Base-by-base conservation (phyloP, 2,888 invertebrate genomes). In the Hofmannophila pseudospretella region DNA sequence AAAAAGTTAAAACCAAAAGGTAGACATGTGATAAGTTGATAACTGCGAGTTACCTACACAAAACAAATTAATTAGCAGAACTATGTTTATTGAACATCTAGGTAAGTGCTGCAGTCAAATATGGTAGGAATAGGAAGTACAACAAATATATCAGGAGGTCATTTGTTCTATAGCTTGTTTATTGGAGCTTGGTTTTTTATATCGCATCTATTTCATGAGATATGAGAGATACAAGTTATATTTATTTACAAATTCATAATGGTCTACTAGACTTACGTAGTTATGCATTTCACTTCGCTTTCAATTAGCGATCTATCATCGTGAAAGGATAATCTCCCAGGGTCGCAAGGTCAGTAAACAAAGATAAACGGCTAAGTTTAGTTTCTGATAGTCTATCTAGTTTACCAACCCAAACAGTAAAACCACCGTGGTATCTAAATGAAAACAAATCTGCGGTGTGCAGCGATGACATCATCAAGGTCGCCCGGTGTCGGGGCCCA, bases 401-500 rank as follows among this genome's bases (percentile, higher is more conserved):
- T 35, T 46, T 55, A 57, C 51, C 52, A 48, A 44, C 41, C 47
- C 46, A 46, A 52, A 51, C 49, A 49, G 53, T 52, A 48, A 41
- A 55, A 53, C 20, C 27, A 49, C 49, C 47, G 48, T 47, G 40
- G 45, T 30, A 53, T 37, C 37, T 26, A 13, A 34, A 61, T 61
- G 60, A 66, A 67, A 71, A 67, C 67, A 68, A 61, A 72, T 63
- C 62, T 53, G 55, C 42, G 45, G 55, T 57, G 55, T 54, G 59
- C 59, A 58, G 47, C 61, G 67, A 65, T 82, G 76, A 82, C 79
- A 77, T 81, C 81, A 81, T 49, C 82, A 81, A 82, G 82, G 82
- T 65, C 75, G 61, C 44, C 73, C 49, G 52, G 72, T 70, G 61
- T 64, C 58, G 50, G 45, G 38, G 39, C 40, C 43, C 36, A 29